Base-by-base conservation (phyloP, 2,113 vertebrate genomes). In the Oxygymnocypris stewartii region DNA sequence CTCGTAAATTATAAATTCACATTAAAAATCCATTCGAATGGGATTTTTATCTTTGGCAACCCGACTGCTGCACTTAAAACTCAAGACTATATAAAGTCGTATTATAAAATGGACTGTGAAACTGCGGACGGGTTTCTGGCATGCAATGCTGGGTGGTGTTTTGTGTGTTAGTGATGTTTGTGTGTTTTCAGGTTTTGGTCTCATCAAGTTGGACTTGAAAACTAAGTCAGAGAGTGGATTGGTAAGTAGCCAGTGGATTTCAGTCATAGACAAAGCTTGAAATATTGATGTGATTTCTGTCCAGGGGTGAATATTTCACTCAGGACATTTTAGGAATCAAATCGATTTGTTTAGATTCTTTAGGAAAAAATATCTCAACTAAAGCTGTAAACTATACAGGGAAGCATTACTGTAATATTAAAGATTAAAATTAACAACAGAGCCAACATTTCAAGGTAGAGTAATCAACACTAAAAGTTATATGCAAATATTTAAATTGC, bases 181-280 rank as follows among this genome's bases (percentile, higher is more conserved):
- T 78, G 49, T 71, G 14, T 31, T 20, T 93, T 84, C 91, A 99
- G 98, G 97, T 86, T 99, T 99, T 89, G 98, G 98, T 84, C 95
- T 99, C 84, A 96, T 99, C 93, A 99, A 99, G 90, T 94, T 99
- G 88, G 97, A 99, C 91, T 94, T 99, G 94, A 99, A 99, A 94
- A 99, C 98, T 57, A 99, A 96, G 93, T 98, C 97, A 81, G 97
- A 97, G 94, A 99, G 97, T 93, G 98, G 98, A 93, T 91, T 99
- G 96, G 98, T 99, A 93, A 97, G 97, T 96, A 14, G n/a, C n/a
- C n/a, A n/a, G n/a, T n/a, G n/a, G n/a, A n/a, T n/a, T n/a, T n/a
- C n/a, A n/a, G n/a, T n/a, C n/a, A n/a, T n/a, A n/a, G n/a, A n/a
- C n/a, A n/a, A n/a, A n/a, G n/a, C n/a, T n/a, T n/a, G 3, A 67